A percentile compares a stretch with the other conserved stretches of the same genome.
Conservation (phyloP, 2,797 vertebrate genomes). For the Scarus forsteni region DNA sequence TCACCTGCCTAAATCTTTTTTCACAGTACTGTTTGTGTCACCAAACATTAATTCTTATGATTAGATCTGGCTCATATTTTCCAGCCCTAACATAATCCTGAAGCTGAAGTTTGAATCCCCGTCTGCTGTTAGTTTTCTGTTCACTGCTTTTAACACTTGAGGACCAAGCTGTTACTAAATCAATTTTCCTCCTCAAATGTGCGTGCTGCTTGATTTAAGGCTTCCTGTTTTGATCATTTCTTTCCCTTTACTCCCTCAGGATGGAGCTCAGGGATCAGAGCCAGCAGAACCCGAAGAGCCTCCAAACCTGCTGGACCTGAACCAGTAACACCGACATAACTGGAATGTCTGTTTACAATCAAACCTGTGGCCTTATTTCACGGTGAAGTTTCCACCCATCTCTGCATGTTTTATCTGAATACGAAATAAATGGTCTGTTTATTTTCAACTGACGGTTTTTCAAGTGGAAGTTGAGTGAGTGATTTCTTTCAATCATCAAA, state of each 20-base stretch:
- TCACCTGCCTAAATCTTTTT: too few species aligned
- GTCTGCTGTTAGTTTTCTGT: too few species aligned
- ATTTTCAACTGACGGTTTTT: background rate
- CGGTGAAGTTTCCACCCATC: constrained; percentile 8
- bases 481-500: too few species aligned
- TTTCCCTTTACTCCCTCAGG: constrained; percentile 47
- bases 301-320: constrained; percentile 63
- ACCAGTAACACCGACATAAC: constrained; percentile 32
- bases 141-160: too few species aligned
- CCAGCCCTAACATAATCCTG: too few species aligned
- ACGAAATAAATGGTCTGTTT: constrained; percentile 21
- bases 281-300: constrained; percentile 51
- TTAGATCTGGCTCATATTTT: too few species aligned
- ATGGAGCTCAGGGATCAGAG: constrained; percentile 48
- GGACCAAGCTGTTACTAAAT: too few species aligned
- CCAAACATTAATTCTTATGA: too few species aligned
- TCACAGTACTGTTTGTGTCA: too few species aligned
- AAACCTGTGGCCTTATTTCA: constrained; percentile 2
- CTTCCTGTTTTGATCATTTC: background rate
- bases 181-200: background rate
- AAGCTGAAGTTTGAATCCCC: too few species aligned
- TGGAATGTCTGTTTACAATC: constrained; percentile 19
- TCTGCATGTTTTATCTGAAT: constrained; percentile 15
- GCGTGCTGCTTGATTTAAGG: background rate
- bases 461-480: too few species aligned